Conservation (phyloP, 2,888 invertebrate species). For the Scotopteryx bipunctaria region DNA sequence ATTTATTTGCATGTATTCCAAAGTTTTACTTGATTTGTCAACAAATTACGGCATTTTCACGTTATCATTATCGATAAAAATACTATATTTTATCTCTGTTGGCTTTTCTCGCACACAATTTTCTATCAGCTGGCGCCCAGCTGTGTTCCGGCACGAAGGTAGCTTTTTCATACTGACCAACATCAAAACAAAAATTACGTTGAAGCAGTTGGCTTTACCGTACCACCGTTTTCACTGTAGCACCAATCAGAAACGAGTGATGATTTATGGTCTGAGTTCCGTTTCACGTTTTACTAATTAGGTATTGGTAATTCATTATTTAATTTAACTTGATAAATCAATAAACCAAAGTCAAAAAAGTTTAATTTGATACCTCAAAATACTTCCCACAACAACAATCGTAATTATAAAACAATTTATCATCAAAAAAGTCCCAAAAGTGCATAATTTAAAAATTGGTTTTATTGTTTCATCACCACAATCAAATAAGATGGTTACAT, state of each 20-base stretch:
- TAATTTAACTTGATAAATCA: background rate
- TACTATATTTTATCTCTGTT: slow-evolving; percentile 44
- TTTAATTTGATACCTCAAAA: no score
- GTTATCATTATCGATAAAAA: slow-evolving; percentile 45
- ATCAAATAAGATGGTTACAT: no score
- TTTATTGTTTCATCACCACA: no score
- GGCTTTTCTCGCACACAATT: slow-evolving; percentile 73
- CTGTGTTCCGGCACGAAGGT: slow-evolving; percentile 67
- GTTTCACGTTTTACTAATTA: slow-evolving; percentile 35
- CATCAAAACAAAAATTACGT: slow-evolving; percentile 40
- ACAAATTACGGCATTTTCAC: slow-evolving; percentile 47
- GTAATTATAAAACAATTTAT: no score
- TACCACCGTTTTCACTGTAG: slow-evolving; percentile 40
- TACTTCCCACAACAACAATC: no score
- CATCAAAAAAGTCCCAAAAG: no score
- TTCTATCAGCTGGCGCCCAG: slow-evolving; percentile 75
- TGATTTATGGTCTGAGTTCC: slow-evolving; percentile 45
- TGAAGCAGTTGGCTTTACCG: slow-evolving; percentile 40
- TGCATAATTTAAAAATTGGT: no score
- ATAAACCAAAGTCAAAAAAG: no score
- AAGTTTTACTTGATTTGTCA: slow-evolving; percentile 45
- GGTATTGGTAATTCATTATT: background rate
- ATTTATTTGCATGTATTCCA: slow-evolving; percentile 32
- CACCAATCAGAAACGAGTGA: slow-evolving; percentile 61
- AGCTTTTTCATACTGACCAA: slow-evolving; percentile 54